Percentiles rank a stretch among this genome's conserved stretches.
Evolutionary conservation across 1,140 invertebrate genomes (phyloP).

Genomic region (Musca domestica): DNA sequence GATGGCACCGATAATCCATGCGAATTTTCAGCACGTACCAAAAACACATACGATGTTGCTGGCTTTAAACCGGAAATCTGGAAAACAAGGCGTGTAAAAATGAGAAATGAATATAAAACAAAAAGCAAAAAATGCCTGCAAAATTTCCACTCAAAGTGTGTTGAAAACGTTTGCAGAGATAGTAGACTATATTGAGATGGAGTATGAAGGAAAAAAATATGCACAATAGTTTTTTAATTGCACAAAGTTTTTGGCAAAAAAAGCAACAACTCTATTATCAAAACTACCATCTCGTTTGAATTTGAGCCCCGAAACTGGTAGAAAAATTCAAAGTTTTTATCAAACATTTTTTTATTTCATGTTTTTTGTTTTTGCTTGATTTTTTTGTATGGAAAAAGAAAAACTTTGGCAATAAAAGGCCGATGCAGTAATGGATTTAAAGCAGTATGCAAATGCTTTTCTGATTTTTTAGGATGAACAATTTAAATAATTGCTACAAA

Average conservation of each 20-base stretch:
- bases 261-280: too few species aligned
- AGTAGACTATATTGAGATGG: too few species aligned
- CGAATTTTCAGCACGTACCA: conserved; percentile 84
- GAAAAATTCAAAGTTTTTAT: not conserved
- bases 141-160: not conserved
- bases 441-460: too few species aligned
- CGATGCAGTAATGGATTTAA: too few species aligned
- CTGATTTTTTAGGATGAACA: too few species aligned
- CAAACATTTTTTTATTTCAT: not conserved
- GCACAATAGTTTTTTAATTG: conserved; percentile 1
- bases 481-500: not conserved
- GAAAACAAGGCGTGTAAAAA: conserved; percentile 26
- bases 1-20: conserved; percentile 76
- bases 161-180: too few species aligned
- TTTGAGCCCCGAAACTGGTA: too few species aligned
- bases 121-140: not conserved
- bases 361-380: not conserved
- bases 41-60: conserved; percentile 82
- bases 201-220: too few species aligned
- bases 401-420: conserved; percentile 8
- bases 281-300: too few species aligned
- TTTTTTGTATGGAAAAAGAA: too few species aligned
- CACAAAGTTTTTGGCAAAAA: not conserved
- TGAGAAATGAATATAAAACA: too few species aligned
- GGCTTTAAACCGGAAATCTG: conserved; percentile 69